These are phyloP conservation scores for Anarhynchus alexandrinus DNA, from an alignment of 2,113 vertebrate species.

Conservation along the genomic window DNA sequence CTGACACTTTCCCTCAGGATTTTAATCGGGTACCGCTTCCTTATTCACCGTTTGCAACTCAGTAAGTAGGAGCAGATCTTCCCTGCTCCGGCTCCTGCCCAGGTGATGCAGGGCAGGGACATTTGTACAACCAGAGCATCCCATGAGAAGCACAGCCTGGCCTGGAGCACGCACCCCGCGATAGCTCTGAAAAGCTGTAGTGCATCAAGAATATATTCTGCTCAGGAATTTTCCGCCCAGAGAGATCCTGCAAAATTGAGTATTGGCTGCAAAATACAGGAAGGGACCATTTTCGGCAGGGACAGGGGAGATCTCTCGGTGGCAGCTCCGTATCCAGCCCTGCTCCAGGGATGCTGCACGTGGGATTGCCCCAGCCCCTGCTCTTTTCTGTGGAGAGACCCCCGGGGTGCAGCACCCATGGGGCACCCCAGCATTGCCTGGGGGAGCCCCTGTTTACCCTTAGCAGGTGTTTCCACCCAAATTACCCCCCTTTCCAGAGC, in stretches of 20 bases:
- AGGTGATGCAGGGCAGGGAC: background rate
- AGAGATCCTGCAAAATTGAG: background rate
- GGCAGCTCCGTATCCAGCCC: background rate
- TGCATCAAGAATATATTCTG: background rate
- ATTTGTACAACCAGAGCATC: background rate
- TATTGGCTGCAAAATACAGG: background rate
- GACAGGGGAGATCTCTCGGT: background rate
- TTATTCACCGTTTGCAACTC: background rate
- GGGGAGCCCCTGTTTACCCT: background rate
- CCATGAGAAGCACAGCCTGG: background rate
- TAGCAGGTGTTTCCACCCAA: background rate
- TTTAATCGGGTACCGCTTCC: background rate
- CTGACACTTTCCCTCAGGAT: background rate
- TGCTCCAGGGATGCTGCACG: background rate
- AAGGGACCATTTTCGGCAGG: background rate
- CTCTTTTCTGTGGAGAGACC: background rate
- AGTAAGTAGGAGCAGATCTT: background rate
- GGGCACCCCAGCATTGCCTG: background rate
- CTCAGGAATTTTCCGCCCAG: background rate
- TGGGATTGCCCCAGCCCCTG: background rate
- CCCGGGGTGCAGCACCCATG: background rate
- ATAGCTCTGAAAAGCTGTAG: background rate
- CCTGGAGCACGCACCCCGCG: fast-evolving
- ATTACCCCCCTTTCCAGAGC: background rate
- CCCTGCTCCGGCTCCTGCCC: background rate